Base-by-base conservation (phyloP, 2,888 invertebrate genomes). In the Apoderus coryli region DNA sequence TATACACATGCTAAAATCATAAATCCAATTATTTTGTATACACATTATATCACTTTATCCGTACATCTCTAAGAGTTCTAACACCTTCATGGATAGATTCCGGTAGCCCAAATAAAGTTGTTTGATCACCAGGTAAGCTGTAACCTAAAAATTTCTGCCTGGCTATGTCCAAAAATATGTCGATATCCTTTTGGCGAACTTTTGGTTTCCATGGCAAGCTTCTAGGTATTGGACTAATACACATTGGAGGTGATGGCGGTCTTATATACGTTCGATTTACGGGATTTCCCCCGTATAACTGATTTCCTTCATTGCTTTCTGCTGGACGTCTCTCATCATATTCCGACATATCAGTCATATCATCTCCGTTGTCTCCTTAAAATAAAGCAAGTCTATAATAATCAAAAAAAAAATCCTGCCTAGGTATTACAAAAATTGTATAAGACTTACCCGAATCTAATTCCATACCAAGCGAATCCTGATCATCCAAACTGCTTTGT, bases 1-100 rank as follows among this genome's bases (percentile, higher is more conserved):
- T 76, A 55, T 96, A 96, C 67, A 93, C 78, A 52, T 95, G 92
- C 66, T 86, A 68, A 19, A 60, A 53, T 19, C 16, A 19, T 7
- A 25, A 31, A 24, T 10, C 10, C 14, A n/a, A n/a, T n/a, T n/a
- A n/a, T n/a, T n/a, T n/a, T n/a, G n/a, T n/a, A n/a, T n/a, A n/a
- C n/a, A n/a, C n/a, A n/a, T n/a, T n/a, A n/a, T n/a, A n/a, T n/a
- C n/a, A n/a, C n/a, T n/a, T n/a, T n/a, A n/a, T n/a, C n/a, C n/a
- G 47, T 50, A 73, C 74, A 56, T 71, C 67, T 57, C 81, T 82
- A 22, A 95, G 63, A 33, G 89, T 88, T 48, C 79, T 78, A 16
- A 96, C 80, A 15, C 95, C 92, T 61, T 96, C 93, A 52, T 90
- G 89, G 48, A 99, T 95, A 0, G 96, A 95, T 47, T 85, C 81